Conservation (phyloP, 2,888 invertebrate species). For the Drosophila putrida region DNA sequence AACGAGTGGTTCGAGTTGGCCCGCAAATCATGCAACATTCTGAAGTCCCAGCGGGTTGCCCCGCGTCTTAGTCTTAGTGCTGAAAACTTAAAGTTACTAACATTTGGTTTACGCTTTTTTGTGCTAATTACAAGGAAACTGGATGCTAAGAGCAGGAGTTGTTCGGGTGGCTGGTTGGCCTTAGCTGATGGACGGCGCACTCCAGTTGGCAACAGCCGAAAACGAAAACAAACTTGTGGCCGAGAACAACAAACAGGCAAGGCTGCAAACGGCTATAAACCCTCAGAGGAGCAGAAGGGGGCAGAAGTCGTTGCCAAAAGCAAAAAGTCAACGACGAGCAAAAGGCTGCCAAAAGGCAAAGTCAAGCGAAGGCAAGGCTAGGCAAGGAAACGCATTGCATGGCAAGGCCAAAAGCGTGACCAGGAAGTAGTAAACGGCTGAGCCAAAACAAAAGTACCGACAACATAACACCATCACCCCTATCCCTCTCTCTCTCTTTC, state of each 20-base stretch:
- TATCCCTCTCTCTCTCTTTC: not conserved
- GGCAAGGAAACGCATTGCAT: slow-evolving; percentile 50
- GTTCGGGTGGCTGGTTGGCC: slow-evolving; percentile 22
- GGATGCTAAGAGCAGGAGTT: slow-evolving; percentile 31
- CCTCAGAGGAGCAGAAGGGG: slow-evolving; percentile 25
- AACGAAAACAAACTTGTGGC: slow-evolving; percentile 77
- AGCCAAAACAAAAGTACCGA: slow-evolving; percentile 64
- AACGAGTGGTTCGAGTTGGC: slow-evolving; percentile 56
- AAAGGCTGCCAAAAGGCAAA: slow-evolving; percentile 40
- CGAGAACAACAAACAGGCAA: slow-evolving; percentile 60
- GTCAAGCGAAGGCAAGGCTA: slow-evolving; percentile 27
- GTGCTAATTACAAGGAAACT: slow-evolving; percentile 76
- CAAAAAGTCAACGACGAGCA: slow-evolving; percentile 49
- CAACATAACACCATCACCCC: slow-evolving; percentile 25
- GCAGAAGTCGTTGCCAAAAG: slow-evolving; percentile 15
- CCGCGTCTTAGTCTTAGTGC: slow-evolving; percentile 29
- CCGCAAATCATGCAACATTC: slow-evolving; percentile 72
- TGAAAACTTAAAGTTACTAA: slow-evolving; percentile 68
- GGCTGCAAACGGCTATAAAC: slow-evolving; percentile 46
- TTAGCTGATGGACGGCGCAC: slow-evolving; percentile 62
- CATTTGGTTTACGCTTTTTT: slow-evolving; percentile 67
- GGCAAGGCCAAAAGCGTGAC: slow-evolving; percentile 74
- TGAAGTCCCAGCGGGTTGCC: slow-evolving; percentile 47
- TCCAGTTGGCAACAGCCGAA: slow-evolving; percentile 70
- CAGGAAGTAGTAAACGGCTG: slow-evolving; percentile 79